Base-by-base conservation (phyloP, 2,797 vertebrate genomes). In the Melanotaenia trifasciata region DNA sequence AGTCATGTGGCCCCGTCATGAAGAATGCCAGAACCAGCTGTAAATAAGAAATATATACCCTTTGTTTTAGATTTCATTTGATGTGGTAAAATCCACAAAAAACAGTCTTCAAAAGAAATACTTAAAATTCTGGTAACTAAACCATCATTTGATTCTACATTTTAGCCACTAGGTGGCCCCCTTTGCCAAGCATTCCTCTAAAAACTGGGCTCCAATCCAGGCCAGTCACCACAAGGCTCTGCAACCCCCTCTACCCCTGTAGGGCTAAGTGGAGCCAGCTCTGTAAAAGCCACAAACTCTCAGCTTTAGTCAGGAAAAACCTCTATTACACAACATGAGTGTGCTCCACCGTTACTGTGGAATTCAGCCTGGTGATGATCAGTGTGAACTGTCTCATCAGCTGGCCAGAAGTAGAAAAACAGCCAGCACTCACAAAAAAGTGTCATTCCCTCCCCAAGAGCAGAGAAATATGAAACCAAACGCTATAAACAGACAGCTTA, bases 261-360 rank as follows among this genome's bases (percentile, higher is more conserved):
- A 73, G 68, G 74, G 67, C 80, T 59, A 64, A 84, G 68, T 74
- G 81, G 84, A 90, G 82, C 83, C 81, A 85, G 76, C 50, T 78
- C 69, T 79, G 74, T 72, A 70, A 64, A 78, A 83, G 66, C 77
- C 74, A 67, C 67, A 72, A 32, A 67, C 63, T 78, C 59, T 33
- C 47, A 47, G 59, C 50, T 78, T 71, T 78, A 38, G 28, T 82
- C 76, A 72, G 74, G 58, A 76, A 63, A 63, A 59, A 78, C 74
- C 58, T 69, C 13, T 58, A 64, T 67, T 60, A 56, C 43, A 72
- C 61, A 70, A 74, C 67, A 59, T 1, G 1, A 66, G 62, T 16
- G 32, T n/a, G 53, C 20, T 72, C 8, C 22, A 36, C 10, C n/a
- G 20, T 58, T 14, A 45, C 43, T 50, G 20, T 36, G 3, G 32